Evolutionary conservation across 2,113 vertebrate genomes (phyloP).

Genomic region (Peromyscus polionotus): DNA sequence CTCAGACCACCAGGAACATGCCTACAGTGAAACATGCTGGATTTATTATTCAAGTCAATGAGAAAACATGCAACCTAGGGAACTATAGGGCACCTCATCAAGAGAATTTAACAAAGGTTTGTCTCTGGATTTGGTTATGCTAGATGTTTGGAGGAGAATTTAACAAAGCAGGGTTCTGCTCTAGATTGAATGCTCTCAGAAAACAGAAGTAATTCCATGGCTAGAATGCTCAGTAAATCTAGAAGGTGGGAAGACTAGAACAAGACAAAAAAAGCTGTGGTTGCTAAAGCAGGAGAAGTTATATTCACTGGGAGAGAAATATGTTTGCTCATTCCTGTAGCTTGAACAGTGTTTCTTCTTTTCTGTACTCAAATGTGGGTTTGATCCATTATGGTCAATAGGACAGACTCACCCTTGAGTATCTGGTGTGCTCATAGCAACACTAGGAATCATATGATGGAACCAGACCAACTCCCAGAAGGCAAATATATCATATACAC

Average conservation of each 20-base stretch:
- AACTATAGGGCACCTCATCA: neutral
- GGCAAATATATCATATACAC: neutral
- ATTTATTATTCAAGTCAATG: neutral
- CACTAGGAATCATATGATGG: neutral
- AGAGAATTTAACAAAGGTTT: constrained; percentile 14
- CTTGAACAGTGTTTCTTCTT: constrained; percentile 30
- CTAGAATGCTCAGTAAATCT: constrained; percentile 14
- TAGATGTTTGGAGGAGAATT: constrained; percentile 3
- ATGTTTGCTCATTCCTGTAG: neutral
- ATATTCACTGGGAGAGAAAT: constrained; percentile 36
- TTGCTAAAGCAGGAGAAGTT: neutral
- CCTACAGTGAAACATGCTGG: neutral
- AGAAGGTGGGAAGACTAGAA: neutral
- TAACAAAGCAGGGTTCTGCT: constrained; percentile 9
- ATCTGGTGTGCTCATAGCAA: neutral
- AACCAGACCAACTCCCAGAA: neutral
- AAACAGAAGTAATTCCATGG: neutral
- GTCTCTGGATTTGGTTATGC: neutral
- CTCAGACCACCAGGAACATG: neutral
- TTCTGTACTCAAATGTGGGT: neutral
- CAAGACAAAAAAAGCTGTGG: neutral
- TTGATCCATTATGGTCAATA: constrained; percentile 5
- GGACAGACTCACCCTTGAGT: neutral
- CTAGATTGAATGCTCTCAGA: neutral
- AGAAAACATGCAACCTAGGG: neutral